Conservation (phyloP, 2,113 vertebrate genomes). For the Anser brachyrhynchus region DNA sequence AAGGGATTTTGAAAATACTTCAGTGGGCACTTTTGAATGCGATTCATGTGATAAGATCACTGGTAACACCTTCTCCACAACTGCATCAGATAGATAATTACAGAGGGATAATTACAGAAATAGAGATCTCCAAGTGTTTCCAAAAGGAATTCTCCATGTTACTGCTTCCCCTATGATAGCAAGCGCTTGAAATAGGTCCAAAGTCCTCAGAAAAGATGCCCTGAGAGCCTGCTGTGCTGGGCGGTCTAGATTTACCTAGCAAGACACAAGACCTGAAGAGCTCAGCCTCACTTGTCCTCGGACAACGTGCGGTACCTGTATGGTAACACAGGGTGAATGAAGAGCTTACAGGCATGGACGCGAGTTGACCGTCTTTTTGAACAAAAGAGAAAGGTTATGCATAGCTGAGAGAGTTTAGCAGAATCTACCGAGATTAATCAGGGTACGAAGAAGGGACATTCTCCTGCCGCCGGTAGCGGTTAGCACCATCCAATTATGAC, state of each 20-base stretch:
- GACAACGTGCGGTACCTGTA: rapidly evolving
- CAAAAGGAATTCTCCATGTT: background rate
- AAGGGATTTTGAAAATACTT: background rate
- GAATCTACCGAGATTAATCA: background rate
- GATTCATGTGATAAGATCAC: background rate
- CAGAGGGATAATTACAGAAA: background rate
- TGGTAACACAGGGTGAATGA: rapidly evolving
- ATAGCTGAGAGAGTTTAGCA: background rate
- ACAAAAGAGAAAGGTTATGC: background rate
- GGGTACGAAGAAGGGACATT: background rate
- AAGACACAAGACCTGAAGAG: background rate
- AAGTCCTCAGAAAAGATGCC: background rate
- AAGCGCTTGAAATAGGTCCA: background rate
- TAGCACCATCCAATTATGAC: background rate
- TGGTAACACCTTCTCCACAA: background rate
- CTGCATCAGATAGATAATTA: background rate
- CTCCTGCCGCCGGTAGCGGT: background rate
- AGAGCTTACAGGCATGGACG: background rate
- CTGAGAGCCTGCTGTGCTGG: rapidly evolving
- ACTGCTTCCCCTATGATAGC: background rate
- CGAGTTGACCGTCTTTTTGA: background rate
- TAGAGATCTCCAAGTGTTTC: background rate
- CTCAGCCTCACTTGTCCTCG: background rate
- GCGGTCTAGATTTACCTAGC: background rate
- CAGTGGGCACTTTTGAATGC: background rate